Base-by-base conservation (phyloP, 2,888 invertebrate genomes). In the Ormia ochracea region DNA sequence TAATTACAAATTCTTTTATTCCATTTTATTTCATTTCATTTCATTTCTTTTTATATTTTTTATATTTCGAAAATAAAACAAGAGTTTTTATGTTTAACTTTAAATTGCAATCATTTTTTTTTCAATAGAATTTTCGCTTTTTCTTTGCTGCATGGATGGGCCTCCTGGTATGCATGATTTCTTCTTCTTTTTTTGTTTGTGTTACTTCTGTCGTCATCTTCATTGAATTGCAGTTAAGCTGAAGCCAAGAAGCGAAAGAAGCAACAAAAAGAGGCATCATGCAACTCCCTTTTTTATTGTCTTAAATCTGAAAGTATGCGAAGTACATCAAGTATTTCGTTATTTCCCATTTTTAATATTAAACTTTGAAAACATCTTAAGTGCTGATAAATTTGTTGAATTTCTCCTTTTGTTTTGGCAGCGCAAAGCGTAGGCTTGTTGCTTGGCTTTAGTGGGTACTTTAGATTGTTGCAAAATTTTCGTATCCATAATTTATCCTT, bases 1-100 rank as follows among this genome's bases (percentile, higher is more conserved):
- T 76, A 76, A 80, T 76, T 80, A 80, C 80, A 76, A 72, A 76
- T 80, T 80, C 66, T 68, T 76, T 31, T 21, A 59, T 41, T 59
- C 36, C 28, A 52, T 69, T 72, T 43, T 5, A 23, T 61, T 41
- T 73, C 28, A 63, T 56, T 72, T 61, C 52, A 17, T 56, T 59
- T 50, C 19, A 3, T 48, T 1, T 38, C 14, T 66, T 65, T 63
- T 52, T 54, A 5, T 14, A 5, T 45, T 58, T 58, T n/a, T 26
- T 48, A 5, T 21, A 28, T 38, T 65, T 41, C 43, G 14, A 31
- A 56, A 43, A 54, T 33, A 31, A 33, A 69, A 54, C 38, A 36
- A 43, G 5, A 23, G 45, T 28, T 19, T 63, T 61, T 69, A 21
- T 61, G 68, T 48, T 63, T 19, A 56, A 69, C 36, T 76, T 76